Base-by-base conservation (phyloP, 2,113 vertebrate species). In the Dasyornis broadbenti region DNA sequence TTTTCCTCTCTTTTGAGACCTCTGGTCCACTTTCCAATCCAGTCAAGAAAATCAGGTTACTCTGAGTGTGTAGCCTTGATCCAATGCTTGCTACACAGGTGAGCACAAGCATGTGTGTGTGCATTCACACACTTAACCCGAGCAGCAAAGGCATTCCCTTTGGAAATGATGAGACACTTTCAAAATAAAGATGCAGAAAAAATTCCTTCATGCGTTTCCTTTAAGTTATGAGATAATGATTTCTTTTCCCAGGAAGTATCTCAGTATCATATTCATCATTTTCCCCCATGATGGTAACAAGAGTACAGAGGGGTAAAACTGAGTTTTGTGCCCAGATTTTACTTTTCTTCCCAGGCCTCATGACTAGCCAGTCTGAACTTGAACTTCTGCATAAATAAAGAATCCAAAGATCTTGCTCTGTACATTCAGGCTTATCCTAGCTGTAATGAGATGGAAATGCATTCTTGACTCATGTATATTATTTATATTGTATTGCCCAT, bases 51-150 rank as follows among this genome's bases (percentile, higher is more conserved):
- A 47, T 33, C 10, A n/a, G 7, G 10, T 44, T 69, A 49, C 11
- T 85, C 39, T 35, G 27, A 30, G 6, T 19, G 6, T 10, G 9
- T 23, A 66, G 9, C 39, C 30, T 6, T 42, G 10, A 49, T 39
- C 18, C 1, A 0, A 17, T 44, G 27, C 60, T 42, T 20, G 4
- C 21, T 9, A 23, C 11, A 20, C 8, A 5, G 9, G 17, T 1
- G 2, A 33, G 21, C 16, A 79, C 12, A 33, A 3, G 2, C 5
- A 28, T 0, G 0, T 0, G 0, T 4, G 6, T 44, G n/a, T 37
- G 40, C 10, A 7, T 35, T 53, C 45, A 39, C 20, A 68, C 13
- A 23, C 7, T 60, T 8, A 72, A 20, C n/a, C 9, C 0, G 0
- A 70, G n/a, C 24, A 76, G 39, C 4, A 59, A 68, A 80, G 9